A percentile compares a stretch with the other conserved stretches of the same genome.
Conservation (phyloP, 2,797 vertebrate species). For the Bucorvus abyssinicus region DNA sequence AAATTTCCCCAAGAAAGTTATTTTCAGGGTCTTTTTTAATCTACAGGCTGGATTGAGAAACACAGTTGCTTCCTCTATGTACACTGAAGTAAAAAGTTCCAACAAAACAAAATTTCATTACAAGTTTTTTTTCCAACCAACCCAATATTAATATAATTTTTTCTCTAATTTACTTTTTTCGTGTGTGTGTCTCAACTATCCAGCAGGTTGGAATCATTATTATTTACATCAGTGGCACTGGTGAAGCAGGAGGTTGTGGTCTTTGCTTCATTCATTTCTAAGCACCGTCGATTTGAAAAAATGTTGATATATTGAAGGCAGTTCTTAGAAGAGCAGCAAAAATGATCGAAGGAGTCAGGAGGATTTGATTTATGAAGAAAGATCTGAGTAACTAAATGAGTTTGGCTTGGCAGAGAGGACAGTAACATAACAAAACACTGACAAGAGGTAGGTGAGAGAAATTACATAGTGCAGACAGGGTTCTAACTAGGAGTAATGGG, state of each 20-base stretch:
- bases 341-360: not conserved
- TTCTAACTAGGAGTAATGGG: slow-evolving; percentile 13
- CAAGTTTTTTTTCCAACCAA: not conserved
- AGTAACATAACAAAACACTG: not conserved
- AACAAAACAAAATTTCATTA: not conserved
- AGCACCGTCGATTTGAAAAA: not conserved
- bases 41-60: not conserved
- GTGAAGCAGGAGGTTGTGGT: not conserved
- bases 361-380: not conserved
- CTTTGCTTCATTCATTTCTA: not conserved
- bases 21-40: not conserved
- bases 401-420: not conserved
- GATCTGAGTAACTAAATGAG: not conserved
- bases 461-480: not conserved
- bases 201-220: not conserved
- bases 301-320: slow-evolving; percentile 24
- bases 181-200: not conserved
- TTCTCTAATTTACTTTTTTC: not conserved
- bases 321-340: slow-evolving; percentile 6
- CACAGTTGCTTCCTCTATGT: accelerated
- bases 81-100: not conserved
- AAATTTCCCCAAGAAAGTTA: not conserved
- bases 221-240: not conserved
- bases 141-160: not conserved
- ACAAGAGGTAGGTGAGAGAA: not conserved